Base-by-base conservation (phyloP, 2,797 vertebrate genomes). In the Chanos chanos region DNA sequence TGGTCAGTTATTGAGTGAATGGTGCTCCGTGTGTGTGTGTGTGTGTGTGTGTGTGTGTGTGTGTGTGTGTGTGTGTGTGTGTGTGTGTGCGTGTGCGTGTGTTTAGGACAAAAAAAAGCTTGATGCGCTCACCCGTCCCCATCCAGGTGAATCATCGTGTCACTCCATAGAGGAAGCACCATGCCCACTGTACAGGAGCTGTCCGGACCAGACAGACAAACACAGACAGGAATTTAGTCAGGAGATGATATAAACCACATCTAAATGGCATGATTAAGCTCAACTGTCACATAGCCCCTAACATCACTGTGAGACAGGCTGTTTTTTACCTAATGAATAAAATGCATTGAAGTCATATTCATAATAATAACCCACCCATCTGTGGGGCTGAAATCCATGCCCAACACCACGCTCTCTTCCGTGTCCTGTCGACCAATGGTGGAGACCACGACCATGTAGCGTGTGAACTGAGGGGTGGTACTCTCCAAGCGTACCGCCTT, bases 401-500 rank as follows among this genome's bases (percentile, higher is more conserved):
- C 97, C 1, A 99, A 91, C 58, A 99, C 94, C 1, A 97, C 90
- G 83, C 93, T 98, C 81, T 99, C 96, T 82, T 99, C 96, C 0
- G 96, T 98, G 85, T 99, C 96, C 75, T 98, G 95, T 28, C 94
- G 86, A 24, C 96, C 96, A 0, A 96, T 98, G 70, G 94, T 98
- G 77, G 95, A 96, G 61, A 99, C 94, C 19, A 99, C 93, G 72
- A 99, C 95, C 95, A 99, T 98, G 89, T 99, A 99, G 51, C 95
- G 90, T 1, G 94, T 99, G 68, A 92, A 90, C 79, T 95, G 94
- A 78, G 93, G 89, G 71, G 89, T 93, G 34, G 89, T 90, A 44
- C 94, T 97, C 90, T 99, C 96, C 87, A 99, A 84, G 74, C 94
- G 92, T 61, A 99, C 96, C 54, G 96, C 96, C 96, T 99, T 63